A percentile compares a stretch with the other conserved stretches of the same genome.
Evolutionary conservation across 2,113 vertebrate genomes (phyloP).

Genomic region (Malurus melanocephalus): DNA sequence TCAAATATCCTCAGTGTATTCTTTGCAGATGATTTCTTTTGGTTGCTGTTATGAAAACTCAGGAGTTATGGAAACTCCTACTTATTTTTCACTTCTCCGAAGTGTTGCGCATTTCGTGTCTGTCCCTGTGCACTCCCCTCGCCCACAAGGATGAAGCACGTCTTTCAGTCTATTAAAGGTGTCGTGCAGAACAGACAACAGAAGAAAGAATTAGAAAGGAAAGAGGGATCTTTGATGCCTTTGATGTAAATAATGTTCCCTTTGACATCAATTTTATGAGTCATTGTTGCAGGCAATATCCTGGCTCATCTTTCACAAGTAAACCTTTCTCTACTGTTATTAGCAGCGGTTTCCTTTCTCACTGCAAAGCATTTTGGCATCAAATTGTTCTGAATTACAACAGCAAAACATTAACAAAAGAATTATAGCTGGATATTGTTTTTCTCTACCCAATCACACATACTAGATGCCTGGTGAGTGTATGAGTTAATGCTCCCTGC

Average conservation of each 20-base stretch:
- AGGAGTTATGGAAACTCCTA: background rate
- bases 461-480: background rate
- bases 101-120: background rate
- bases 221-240: background rate
- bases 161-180: background rate
- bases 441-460: rapidly evolving
- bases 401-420: background rate
- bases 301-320: background rate
- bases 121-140: background rate
- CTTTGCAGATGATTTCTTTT: background rate
- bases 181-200: background rate
- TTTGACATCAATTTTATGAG: background rate
- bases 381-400: background rate
- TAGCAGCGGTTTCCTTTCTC: background rate
- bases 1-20: background rate
- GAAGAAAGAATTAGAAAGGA: background rate
- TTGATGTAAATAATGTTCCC: background rate
- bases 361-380: background rate
- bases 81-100: background rate
- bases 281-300: background rate
- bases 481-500: background rate
- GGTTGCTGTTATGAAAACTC: background rate
- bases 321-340: background rate
- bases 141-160: background rate
- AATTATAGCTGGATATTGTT: background rate